Evolutionary conservation across 2,113 vertebrate species (phyloP), one percentile per base, ranked within the genome.

Genomic region (Vidua macroura): DNA sequence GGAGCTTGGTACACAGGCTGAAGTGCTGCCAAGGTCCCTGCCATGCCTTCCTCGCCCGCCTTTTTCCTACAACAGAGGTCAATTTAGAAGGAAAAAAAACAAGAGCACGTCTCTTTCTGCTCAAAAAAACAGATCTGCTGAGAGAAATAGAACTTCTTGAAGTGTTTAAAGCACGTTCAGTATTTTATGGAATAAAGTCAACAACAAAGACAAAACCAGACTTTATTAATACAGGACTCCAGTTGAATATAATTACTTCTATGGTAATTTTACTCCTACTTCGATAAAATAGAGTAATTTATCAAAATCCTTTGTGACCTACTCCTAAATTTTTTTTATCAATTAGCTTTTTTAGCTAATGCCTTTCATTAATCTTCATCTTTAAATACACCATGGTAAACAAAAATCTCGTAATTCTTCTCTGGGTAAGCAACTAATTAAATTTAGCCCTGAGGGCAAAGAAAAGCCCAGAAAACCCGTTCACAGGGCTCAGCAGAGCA

Each of bases 271-370:
- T 59, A 83, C 20, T 86, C 39, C 3, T 74, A 67, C 30, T 90
- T 80, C 49, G 52, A 86, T 67, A 77, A 83, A 90, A 83, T 1
- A 10, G 16, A 68, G 41, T 43, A 0, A 53, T 86, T 95, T 58
- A 76, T 83, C 52, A 93, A 88, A 96, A 90, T 88, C 75, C 72
- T 81, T 77, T 70, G 93, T 72, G 79, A 86, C 60, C 64, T 37
- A 35, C 58, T 90, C 76, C 52, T 88, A n/a, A 74, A 66, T 60
- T 64, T 74, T 74, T 35, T n/a, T 83, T 72, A 92, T 72, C 88
- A 78, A 22, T 78, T 86, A 83, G 30, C 10, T 88, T 59, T 77
- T 84, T 77, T 22, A 59, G 52, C 52, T 83, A 93, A 83, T 48
- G 76, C 19, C 35, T 83, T 92, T 85, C 82, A 83, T 90, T 94